Percentiles rank a stretch among this genome's conserved stretches.
These are phyloP conservation scores for Galendromus occidentalis DNA, from an alignment of 1,140 invertebrate genomes.

Conservation along the genomic window DNA sequence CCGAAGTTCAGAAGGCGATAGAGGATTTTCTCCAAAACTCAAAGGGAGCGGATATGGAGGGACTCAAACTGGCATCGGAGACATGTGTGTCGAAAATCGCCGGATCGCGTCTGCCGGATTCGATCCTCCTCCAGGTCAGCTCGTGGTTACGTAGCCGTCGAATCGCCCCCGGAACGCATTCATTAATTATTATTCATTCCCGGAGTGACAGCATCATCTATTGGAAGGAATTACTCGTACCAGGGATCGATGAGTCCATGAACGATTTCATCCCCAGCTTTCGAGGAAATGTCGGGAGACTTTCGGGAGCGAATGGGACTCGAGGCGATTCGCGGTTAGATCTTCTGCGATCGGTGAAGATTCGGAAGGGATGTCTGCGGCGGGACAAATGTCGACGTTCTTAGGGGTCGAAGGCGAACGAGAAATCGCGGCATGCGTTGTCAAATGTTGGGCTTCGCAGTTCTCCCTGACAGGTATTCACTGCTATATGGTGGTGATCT, in stretches of 20 bases:
- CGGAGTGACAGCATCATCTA: no score
- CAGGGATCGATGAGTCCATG: no score
- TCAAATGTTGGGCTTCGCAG: constrained; percentile 56
- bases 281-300: constrained; percentile 18
- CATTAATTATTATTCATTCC: no score
- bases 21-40: no score
- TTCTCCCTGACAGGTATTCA: constrained; percentile 48
- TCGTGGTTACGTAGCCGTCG: no score
- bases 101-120: no score
- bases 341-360: constrained; percentile 37
- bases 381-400: constrained; percentile 58
- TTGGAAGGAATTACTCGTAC: no score
- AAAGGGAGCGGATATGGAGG: no score
- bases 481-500: constrained; percentile 43
- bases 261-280: constrained; percentile 16
- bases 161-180: no score
- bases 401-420: constrained; percentile 37
- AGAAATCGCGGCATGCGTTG: constrained; percentile 36
- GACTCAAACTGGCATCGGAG: no score
- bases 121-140: no score
- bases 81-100: no score
- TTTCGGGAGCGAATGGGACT: constrained; percentile 21
- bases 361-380: constrained; percentile 47
- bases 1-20: neutral
- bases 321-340: constrained; percentile 16